Base-by-base conservation (phyloP, 2,113 vertebrate genomes). In the Cyphomyrus discorhynchus region DNA sequence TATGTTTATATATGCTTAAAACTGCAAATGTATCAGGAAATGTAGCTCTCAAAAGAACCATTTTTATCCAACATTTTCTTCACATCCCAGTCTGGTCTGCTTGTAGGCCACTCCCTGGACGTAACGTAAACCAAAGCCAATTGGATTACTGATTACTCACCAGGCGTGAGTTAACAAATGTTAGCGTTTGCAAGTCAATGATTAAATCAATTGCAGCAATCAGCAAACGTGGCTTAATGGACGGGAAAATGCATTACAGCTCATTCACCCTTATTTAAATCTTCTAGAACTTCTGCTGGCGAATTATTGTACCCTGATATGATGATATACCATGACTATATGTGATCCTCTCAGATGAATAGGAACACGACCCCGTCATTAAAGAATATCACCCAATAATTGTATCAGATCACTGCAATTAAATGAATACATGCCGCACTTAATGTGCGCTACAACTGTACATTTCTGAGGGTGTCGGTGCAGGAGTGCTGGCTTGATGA, bases 151-250 rank as follows among this genome's bases (percentile, higher is more conserved):
- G 91, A 90, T 90, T 92, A 89, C 90, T 31, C 62, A 70, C 62
- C n/a, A 90, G 88, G 89, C 89, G 19, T 88, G 91, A 90, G 90
- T 88, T 91, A 91, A 93, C 91, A 91, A 93, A 92, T 92, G 92
- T 91, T 92, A 91, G 90, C 89, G 66, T 91, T 89, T 89, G 90
- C 86, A 88, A 90, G 88, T 90, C 91, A 84, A 92, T 92, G 92
- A 92, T 92, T 90, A 92, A 92, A 92, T 93, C 91, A 93, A 92
- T 92, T 93, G 56, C 89, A 93, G 90, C 92, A 93, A 92, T 93
- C 92, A 92, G 58, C 87, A 47, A 53, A 87, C 7, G 10, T 47
- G 74, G 39, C 91, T 90, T 90, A 92, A 92, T 74, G 89, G 91
- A 90, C 86, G 87, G 66, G 88, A 89, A 87, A 82, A 87, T 90